phyloP scores from a whole-genome alignment of 2,888 invertebrate genomes.

The Coenonympha glycerion region DNA sequence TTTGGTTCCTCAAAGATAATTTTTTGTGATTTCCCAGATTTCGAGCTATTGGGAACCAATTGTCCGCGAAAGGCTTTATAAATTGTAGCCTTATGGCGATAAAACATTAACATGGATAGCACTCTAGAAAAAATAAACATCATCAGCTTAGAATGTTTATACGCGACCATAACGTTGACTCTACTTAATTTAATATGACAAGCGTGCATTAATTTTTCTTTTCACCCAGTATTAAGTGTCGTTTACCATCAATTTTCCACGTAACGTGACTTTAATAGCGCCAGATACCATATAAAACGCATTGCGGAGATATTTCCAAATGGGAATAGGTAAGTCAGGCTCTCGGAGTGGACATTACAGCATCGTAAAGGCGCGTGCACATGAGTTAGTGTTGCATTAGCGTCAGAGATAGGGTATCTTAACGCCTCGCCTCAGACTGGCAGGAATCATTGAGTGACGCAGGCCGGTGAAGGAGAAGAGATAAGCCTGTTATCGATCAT shows the following conservation, averaged over 20 bases:
- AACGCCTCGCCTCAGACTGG: slow-evolving; percentile 47
- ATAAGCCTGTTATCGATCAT: not conserved
- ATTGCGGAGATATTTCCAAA: slow-evolving; percentile 30
- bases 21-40: too few species aligned
- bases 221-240: slow-evolving; percentile 2
- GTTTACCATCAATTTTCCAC: slow-evolving; percentile 11
- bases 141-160: too few species aligned
- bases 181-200: not conserved
- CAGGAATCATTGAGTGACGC: slow-evolving; percentile 30
- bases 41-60: too few species aligned
- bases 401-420: slow-evolving; percentile 65
- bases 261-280: slow-evolving; percentile 10
- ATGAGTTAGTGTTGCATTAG: slow-evolving; percentile 72
- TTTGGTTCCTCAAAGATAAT: too few species aligned
- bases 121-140: too few species aligned
- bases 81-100: too few species aligned
- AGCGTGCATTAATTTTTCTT: slow-evolving; percentile 1
- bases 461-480: not conserved
- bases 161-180: too few species aligned
- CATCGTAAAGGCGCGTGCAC: slow-evolving; percentile 56
- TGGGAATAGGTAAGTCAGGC: slow-evolving; percentile 41
- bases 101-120: too few species aligned
- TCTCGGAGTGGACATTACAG: slow-evolving; percentile 41
- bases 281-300: slow-evolving; percentile 18
- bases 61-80: too few species aligned